A percentile compares a stretch with the other conserved stretches of the same genome.
Evolutionary conservation across 2,797 vertebrate genomes (phyloP).

Genomic region (Sebastes hopkinsi): DNA sequence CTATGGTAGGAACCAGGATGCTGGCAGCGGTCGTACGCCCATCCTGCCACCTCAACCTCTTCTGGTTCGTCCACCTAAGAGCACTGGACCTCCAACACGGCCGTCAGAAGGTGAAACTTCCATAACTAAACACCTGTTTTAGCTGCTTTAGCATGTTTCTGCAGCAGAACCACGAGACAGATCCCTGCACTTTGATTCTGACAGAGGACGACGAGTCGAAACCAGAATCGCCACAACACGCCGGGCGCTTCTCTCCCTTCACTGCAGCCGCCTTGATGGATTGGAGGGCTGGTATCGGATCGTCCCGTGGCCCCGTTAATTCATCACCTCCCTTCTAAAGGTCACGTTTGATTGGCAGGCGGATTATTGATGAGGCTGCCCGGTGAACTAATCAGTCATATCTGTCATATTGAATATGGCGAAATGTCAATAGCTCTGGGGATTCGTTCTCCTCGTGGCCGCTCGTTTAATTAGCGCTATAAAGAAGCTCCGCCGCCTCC

Average conservation of each 20-base stretch:
- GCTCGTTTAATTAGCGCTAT: slow-evolving; percentile 57
- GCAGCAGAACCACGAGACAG: neutral
- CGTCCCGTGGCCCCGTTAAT: slow-evolving; percentile 52
- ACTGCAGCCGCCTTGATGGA: slow-evolving; percentile 46
- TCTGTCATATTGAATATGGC: slow-evolving; percentile 73
- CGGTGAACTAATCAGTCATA: slow-evolving; percentile 76
- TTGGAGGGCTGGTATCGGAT: slow-evolving; percentile 41
- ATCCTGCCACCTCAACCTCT: neutral
- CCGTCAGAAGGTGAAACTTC: neutral
- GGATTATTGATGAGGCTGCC: slow-evolving; percentile 73
- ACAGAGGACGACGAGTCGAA: neutral
- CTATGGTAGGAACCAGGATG: too few relatives aligned
- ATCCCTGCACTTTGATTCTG: neutral
- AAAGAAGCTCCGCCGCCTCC: slow-evolving; percentile 26
- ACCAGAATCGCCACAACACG: neutral
- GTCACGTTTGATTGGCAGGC: slow-evolving; percentile 75
- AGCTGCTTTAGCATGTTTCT: neutral
- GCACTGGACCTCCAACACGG: neutral
- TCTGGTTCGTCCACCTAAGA: neutral
- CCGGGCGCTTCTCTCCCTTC: neutral
- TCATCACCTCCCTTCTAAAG: slow-evolving; percentile 69
- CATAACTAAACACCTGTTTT: neutral
- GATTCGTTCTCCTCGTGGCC: slow-evolving; percentile 26
- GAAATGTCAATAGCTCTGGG: slow-evolving; percentile 74
- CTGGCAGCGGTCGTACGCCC: too few relatives aligned